Conservation (phyloP, 1,140 invertebrate species). For the Orchestia grillus region DNA sequence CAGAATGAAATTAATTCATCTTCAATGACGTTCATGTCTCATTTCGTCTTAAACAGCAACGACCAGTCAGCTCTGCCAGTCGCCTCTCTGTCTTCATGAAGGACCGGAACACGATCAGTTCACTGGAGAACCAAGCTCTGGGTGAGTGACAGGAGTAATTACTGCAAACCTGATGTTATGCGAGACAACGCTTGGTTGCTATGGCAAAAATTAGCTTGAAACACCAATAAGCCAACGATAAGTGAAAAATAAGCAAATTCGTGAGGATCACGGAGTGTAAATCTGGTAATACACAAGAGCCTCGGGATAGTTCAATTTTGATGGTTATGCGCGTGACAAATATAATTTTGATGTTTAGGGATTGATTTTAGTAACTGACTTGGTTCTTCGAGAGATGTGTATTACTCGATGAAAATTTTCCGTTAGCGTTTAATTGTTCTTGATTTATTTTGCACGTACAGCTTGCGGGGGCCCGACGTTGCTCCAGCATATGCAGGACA, state of each 20-base stretch:
- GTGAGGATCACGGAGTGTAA: neutral
- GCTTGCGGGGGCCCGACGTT: neutral
- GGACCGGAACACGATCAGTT: slow-evolving; percentile 15
- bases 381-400: neutral
- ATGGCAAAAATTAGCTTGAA: too few species aligned
- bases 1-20: too few species aligned
- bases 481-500: slow-evolving; percentile 43
- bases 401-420: neutral
- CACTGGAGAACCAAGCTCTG: neutral
- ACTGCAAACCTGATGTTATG: neutral
- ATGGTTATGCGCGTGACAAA: neutral
- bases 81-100: slow-evolving; percentile 47
- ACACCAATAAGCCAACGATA: too few species aligned
- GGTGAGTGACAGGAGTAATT: neutral
- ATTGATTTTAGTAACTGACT: neutral
- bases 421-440: neutral
- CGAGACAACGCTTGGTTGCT: neutral
- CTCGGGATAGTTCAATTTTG: neutral
- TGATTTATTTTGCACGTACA: neutral
- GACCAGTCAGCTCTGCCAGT: neutral
- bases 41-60: neutral
- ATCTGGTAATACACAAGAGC: neutral
- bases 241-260: neutral
- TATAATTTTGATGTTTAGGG: neutral
- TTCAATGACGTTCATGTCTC: too few species aligned